A percentile compares a stretch with the other conserved stretches of the same genome.
phyloP scores from a whole-genome alignment of 2,113 vertebrate species.

The Corvus hawaiiensis region DNA sequence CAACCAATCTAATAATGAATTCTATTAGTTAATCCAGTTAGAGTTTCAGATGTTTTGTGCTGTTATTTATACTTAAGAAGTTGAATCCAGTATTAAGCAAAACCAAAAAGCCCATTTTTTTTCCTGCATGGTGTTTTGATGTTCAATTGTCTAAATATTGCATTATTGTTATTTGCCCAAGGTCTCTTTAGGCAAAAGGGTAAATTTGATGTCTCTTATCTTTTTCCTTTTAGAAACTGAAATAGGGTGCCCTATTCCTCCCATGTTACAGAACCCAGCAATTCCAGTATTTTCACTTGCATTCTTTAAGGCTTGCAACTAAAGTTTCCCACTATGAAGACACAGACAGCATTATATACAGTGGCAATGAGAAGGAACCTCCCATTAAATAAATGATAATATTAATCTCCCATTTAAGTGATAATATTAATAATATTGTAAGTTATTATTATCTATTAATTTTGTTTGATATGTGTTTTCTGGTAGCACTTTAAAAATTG shows the following conservation, averaged over 20 bases:
- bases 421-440: background rate
- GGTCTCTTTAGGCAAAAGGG: background rate
- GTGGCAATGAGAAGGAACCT: background rate
- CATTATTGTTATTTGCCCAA: background rate
- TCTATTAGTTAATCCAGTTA: background rate
- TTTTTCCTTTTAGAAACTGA: background rate
- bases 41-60: background rate
- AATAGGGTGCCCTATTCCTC: background rate
- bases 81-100: background rate
- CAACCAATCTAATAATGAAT: background rate
- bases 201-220: background rate
- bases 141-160: background rate
- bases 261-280: background rate
- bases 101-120: background rate
- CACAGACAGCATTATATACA: background rate
- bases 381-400: background rate
- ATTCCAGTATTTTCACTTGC: background rate
- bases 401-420: background rate
- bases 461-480: background rate
- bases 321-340: background rate
- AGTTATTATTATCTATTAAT: background rate
- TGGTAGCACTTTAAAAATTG: background rate
- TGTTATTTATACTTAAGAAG: background rate
- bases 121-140: background rate
- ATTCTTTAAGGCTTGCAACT: background rate